phyloP scores from a whole-genome alignment of 64 coral and sea anemone species.

The Orbicella faveolata region DNA sequence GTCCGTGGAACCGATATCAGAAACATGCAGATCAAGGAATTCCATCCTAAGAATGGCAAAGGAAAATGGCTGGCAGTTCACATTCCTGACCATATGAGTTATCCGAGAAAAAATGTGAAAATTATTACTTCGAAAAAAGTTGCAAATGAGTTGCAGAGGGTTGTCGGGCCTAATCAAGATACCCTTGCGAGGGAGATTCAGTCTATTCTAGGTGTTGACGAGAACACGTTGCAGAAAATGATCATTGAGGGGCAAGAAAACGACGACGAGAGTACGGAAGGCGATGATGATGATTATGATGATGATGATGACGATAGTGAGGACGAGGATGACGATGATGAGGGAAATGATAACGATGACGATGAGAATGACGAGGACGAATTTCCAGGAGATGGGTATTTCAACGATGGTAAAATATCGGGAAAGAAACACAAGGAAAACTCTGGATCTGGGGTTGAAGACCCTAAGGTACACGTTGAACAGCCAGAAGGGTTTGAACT shows the following conservation, averaged over 20 bases:
- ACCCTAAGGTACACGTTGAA: constrained; percentile 17
- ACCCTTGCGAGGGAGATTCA: constrained; percentile 83
- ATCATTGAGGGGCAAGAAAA: constrained; percentile 49
- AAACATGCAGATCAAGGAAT: constrained; percentile 94
- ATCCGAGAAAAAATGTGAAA: constrained; percentile 65
- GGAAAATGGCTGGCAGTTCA: constrained; percentile 90
- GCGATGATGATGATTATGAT: constrained; percentile 21
- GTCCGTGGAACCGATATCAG: constrained; percentile 65
- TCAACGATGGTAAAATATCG: constrained; percentile 12
- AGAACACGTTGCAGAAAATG: constrained; percentile 68
- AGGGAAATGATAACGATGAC: neutral
- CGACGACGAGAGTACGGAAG: constrained; percentile 15
- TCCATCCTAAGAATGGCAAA: constrained; percentile 54
- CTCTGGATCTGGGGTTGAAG: constrained; percentile 19
- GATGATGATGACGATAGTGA: neutral
- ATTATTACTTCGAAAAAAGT: constrained; percentile 81
- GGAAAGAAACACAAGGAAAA: constrained; percentile 29
- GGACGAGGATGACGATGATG: neutral
- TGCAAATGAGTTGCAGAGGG: constrained; percentile 73
- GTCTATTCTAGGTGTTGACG: constrained; percentile 79
- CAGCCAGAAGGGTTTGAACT: constrained; percentile 41
- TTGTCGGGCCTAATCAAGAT: constrained; percentile 83
- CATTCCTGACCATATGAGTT: constrained; percentile 74
- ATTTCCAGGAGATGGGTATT: constrained; percentile 1
- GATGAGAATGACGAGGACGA: constrained; percentile 22